Evolutionary conservation across 2,113 vertebrate species (phyloP).

Genomic region (Gallinago undulata): DNA sequence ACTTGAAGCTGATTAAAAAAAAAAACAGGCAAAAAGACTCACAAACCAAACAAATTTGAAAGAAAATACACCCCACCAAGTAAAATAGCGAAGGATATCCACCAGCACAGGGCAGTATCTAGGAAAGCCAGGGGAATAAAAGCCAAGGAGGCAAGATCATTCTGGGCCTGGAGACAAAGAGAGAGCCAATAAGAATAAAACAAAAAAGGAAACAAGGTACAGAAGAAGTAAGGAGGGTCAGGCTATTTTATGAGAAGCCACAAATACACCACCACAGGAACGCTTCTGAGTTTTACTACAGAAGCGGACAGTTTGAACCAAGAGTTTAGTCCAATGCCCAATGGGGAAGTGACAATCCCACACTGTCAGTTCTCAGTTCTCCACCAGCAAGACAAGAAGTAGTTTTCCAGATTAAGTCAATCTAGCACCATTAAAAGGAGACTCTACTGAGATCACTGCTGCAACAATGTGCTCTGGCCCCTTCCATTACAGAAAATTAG

Average conservation of each 20-base stretch:
- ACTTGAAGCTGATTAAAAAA: not conserved
- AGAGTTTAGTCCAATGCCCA: not conserved
- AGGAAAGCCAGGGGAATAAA: slow-evolving; percentile 89
- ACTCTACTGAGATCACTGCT: not conserved
- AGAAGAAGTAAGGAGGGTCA: slow-evolving; percentile 33
- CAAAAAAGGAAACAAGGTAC: slow-evolving; percentile 37
- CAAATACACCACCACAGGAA: not conserved
- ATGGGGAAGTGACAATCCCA: not conserved
- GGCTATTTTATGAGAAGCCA: not conserved
- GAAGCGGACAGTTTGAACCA: not conserved
- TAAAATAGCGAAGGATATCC: slow-evolving; percentile 83
- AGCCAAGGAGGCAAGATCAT: slow-evolving; percentile 87
- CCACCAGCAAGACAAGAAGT: not conserved
- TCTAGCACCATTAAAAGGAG: not conserved
- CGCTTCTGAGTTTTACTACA: not conserved
- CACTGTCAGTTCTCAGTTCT: not conserved
- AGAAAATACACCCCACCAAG: slow-evolving; percentile 64
- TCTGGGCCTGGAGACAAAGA: slow-evolving; percentile 85
- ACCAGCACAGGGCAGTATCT: slow-evolving; percentile 88
- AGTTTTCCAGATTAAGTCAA: not conserved
- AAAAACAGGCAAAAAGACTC: slow-evolving; percentile 30
- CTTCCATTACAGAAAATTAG: not conserved
- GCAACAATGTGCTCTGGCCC: not conserved
- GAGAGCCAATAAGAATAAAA: slow-evolving; percentile 74
- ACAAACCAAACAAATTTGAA: slow-evolving; percentile 2